These are phyloP conservation scores for Tupaia chinensis DNA, from an alignment of 2,113 vertebrate genomes.

Conservation along the genomic window DNA sequence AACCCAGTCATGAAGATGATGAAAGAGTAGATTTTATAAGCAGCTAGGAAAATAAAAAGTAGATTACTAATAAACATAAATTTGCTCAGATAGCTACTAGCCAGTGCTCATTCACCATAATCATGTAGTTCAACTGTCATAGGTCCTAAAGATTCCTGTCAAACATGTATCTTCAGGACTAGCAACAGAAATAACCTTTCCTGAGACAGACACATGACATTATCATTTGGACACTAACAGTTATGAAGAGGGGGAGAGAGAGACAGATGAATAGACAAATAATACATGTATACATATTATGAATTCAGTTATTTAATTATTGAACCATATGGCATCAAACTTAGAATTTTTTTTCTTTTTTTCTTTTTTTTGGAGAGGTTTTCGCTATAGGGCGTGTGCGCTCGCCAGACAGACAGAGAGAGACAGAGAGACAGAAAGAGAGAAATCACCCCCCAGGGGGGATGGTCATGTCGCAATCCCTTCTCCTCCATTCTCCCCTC, in stretches of 20 bases:
- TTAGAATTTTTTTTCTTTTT: neutral
- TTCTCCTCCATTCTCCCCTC: too few species aligned
- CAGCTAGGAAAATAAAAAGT: neutral
- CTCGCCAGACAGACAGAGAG: too few species aligned
- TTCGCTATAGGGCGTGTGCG: too few species aligned
- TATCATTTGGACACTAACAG: neutral
- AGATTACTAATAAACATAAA: neutral
- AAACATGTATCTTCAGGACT: neutral
- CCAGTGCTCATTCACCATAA: neutral
- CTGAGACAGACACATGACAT: neutral
- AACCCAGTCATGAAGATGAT: neutral
- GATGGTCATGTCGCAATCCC: too few species aligned
- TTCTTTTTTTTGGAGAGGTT: too few species aligned
- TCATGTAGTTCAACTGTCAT: neutral
- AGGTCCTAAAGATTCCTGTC: neutral
- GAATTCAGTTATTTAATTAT: constrained; percentile 17
- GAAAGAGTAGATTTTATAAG: constrained; percentile 10
- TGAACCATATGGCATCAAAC: neutral
- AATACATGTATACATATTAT: neutral
- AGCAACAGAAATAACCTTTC: neutral
- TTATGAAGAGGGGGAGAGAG: neutral
- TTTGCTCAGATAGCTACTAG: neutral
- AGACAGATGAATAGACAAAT: neutral
- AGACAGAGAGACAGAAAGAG: too few species aligned
- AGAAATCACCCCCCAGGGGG: too few species aligned